Evolutionary conservation across 1,140 invertebrate species (phyloP), one percentile per base, ranked within the genome.

Genomic region (Ceratosolen solmsi): DNA sequence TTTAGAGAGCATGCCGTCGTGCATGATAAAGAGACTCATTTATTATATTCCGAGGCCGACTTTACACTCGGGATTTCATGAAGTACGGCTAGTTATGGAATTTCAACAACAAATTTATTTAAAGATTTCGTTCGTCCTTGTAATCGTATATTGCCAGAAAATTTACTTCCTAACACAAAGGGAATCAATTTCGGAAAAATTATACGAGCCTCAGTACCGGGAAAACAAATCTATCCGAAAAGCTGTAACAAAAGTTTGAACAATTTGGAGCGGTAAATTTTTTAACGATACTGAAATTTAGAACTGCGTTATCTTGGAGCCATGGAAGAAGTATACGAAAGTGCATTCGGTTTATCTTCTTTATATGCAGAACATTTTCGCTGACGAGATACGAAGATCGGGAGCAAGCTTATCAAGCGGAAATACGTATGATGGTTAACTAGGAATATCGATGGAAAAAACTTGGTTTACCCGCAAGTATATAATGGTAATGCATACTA

Each of bases 401-500:
- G 36, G 27, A 56, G 17, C 2, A 17, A n/a, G 17, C 33, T 74
- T 56, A 74, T 54, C 49, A 22, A 51, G 30, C 27, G 30, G 49
- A 54, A 56, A 56, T 46, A 30, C n/a, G 46, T 72, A 51, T 20
- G 70, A 72, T n/a, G 70, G 25, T 72, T 72, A 51, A 9, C 38
- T 20, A 46, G 2, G 70, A 72, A 72, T 72, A 72, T 72, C 25
- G 70, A 72, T 72, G 15, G 36, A 36, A 70, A 72, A 72, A 51
- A 72, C 46, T 49, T 33, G 41, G 41, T 51, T 30, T 36, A 51
- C 4, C 36, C 30, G 27, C 15, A 7, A 33, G 49, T 49, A n/a
- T 30, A n/a, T 36, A 36, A 56, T 36, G 51, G 49, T n/a, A 36
- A 56, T 74, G 72, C 72, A 74, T 74, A 56, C 72, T 74, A 25